Evolutionary conservation across 2,888 invertebrate genomes (phyloP), one percentile per base, ranked within the genome.

Genomic region (Pocota personata): DNA sequence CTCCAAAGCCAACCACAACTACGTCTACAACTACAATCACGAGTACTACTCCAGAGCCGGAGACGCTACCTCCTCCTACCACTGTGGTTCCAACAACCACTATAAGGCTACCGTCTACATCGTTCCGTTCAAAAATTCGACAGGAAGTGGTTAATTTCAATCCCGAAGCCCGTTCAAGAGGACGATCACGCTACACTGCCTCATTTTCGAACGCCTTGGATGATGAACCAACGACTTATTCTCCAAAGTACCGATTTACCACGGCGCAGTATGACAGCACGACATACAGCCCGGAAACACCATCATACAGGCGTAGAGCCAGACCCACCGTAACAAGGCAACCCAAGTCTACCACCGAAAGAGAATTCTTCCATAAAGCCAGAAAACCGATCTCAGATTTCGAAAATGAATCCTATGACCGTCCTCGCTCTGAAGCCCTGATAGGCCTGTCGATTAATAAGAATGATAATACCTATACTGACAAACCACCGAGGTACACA

Each of bases 221-320:
- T 0, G 91, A 91, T 48, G 92, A 92, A 71, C 90, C 92, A 19
- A 92, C 92, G 1, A 92, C 92, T 0, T 92, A 92, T 88, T 89
- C 92, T 0, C 92, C 93, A 0, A 92, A 90, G 64, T 84, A 89
- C 0, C 90, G 91, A 19, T 88, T 89, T 37, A 79, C 88, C 1
- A 88, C 88, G 0, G 64, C 66, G 8, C 62, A 82, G n/a, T 76
- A 76, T 10, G 89, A 88, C 0, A 72, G 73, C 12, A 71, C 71
- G 6, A 69, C 82, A 0, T 79, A 76, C 32, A 87, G 84, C 6
- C 83, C 87, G 0, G 87, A 88, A 10, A 27, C n/a, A 21, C 66
- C 71, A 3, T 16, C 82, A 1, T 77, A 76, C 24, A 60, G 86
- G 8, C 66, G 86, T 0, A 48, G 86, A 48, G 43, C 77, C 2